Base-by-base conservation (phyloP, 1,140 invertebrate species). In the Drosophila virilis region DNA sequence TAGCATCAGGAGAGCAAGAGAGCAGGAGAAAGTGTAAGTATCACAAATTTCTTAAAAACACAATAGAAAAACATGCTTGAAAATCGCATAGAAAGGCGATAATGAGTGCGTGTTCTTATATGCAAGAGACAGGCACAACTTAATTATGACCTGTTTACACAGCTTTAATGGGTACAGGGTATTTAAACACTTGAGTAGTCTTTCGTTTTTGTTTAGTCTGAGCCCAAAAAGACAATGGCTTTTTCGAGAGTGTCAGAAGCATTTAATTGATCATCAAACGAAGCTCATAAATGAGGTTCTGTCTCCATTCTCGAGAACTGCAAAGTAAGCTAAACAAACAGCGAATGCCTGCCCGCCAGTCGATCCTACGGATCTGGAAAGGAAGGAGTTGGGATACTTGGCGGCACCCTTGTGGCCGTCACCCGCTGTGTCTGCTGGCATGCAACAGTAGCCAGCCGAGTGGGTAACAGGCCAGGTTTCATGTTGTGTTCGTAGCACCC, bases 181-280 rank as follows among this genome's bases (percentile, higher is more conserved):
- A 52, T 52, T 1, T 12, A 40, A 40, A 40, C 38, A 35, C 32
- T 9, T 1, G n/a, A 35, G 28, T 15, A 37, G 13, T 37, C 13
- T 2, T 54, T 13, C 1, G 51, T 15, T 33, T 45, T 28, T 57
- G 32, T 37, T 33, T 35, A 55, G 40, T 35, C 50, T 45, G 40
- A n/a, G 12, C 51, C 46, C 46, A 15, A 15, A 13, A 52, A 48
- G 12, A 35, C 50, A 32, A 37, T 54, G 37, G 13, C 51, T 43
- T 57, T 57, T 42, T n/a, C 3, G 38, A 28, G 38, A 67, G 64
- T 73, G 64, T 73, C 70, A 67, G 64, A 59, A 59, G 64, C 70
- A 59, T 67, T 73, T 73, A 73, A 73, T 67, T 73, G 70, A 67
- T 73, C 64, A 35, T 67, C 64, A 67, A 67, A 17, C 62, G 38